Percentiles rank a stretch among this genome's conserved stretches.
Evolutionary conservation across 1,140 invertebrate species (phyloP).

Genomic region (Drosophila simulans): DNA sequence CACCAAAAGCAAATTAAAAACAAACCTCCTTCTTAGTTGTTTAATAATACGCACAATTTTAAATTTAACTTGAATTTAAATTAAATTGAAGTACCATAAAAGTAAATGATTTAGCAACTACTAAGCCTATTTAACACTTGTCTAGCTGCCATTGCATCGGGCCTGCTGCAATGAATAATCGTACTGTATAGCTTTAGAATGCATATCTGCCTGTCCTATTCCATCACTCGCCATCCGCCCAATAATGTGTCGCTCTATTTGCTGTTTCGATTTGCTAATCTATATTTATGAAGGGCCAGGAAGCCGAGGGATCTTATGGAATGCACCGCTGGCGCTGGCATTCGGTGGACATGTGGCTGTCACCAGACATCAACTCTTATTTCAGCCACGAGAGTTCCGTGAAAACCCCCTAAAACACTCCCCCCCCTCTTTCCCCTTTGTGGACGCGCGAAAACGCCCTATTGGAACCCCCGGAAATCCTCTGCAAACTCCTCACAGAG

Average conservation of each 20-base stretch:
- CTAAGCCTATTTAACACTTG: too few relatives aligned
- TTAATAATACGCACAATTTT: too few relatives aligned
- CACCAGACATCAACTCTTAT: slow-evolving; percentile 66
- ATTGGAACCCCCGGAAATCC: neutral
- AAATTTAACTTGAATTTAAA: too few relatives aligned
- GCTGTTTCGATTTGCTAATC: slow-evolving; percentile 58
- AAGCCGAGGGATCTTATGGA: slow-evolving; percentile 1
- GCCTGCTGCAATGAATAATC: slow-evolving; percentile 2
- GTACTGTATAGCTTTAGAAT: slow-evolving; percentile 2
- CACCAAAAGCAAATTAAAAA: too few relatives aligned
- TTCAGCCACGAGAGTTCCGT: slow-evolving; percentile 22
- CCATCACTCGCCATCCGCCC: neutral
- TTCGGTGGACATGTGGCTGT: slow-evolving; percentile 56
- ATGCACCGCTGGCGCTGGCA: slow-evolving; percentile 2
- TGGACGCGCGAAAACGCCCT: neutral
- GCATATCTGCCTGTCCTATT: slow-evolving; percentile 3
- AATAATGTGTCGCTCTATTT: slow-evolving; percentile 38
- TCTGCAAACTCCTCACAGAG: too few relatives aligned
- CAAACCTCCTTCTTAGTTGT: too few relatives aligned
- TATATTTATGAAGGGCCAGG: slow-evolving; percentile 69
- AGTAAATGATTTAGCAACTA: too few relatives aligned
- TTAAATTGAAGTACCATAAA: too few relatives aligned
- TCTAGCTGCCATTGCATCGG: too few relatives aligned
- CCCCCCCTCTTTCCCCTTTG: neutral
- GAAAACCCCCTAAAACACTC: neutral